phyloP scores from a whole-genome alignment of 2,113 vertebrate species.

The Hiodon alosoides region DNA sequence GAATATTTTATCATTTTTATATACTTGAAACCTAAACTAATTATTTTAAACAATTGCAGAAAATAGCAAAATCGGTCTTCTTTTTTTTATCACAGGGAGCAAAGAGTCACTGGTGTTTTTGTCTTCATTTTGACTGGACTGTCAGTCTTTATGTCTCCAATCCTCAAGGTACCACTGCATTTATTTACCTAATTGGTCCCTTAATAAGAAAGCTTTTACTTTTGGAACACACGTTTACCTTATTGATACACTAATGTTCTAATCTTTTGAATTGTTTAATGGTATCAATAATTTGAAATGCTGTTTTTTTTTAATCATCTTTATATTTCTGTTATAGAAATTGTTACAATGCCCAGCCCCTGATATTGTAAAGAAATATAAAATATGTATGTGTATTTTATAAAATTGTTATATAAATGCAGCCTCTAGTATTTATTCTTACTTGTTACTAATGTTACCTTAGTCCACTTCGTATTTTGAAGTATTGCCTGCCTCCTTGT shows the following conservation, averaged over 20 bases:
- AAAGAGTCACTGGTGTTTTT: conserved; percentile 81
- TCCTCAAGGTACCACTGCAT: conserved; percentile 79
- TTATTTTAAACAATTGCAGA: background rate
- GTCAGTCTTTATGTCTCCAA: conserved; percentile 98
- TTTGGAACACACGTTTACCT: no score
- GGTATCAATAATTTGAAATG: no score
- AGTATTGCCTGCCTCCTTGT: background rate
- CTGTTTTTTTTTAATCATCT: no score
- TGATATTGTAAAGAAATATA: no score
- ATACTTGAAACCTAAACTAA: background rate
- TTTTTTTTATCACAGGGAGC: conserved; percentile 71
- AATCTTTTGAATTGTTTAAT: no score
- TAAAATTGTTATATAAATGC: no score
- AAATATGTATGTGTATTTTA: no score
- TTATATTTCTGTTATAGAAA: no score
- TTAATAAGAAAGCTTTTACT: background rate
- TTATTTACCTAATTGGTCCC: background rate
- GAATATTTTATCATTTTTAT: background rate
- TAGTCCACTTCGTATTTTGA: background rate
- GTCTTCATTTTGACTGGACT: conserved; percentile 95
- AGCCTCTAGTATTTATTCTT: no score
- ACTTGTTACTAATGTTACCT: background rate
- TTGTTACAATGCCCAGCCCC: no score
- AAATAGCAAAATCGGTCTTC: background rate
- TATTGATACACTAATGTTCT: no score